These are phyloP conservation scores for Ruditapes philippinarum DNA, from an alignment of 1,140 invertebrate genomes.

Conservation along the genomic window DNA sequence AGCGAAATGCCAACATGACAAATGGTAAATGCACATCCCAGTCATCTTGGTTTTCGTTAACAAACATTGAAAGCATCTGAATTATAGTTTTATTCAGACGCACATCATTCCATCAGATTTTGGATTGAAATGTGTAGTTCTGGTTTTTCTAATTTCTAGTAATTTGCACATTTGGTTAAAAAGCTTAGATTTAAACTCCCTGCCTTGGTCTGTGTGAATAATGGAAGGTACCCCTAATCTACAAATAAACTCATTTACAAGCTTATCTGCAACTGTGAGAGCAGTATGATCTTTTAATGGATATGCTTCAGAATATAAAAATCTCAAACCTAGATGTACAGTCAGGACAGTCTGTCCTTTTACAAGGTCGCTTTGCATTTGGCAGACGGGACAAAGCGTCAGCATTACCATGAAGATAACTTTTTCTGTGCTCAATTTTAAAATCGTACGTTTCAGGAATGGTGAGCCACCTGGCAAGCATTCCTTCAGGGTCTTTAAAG, in stretches of 20 bases:
- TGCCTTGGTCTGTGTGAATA: slow-evolving; percentile 71
- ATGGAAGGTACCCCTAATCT: slow-evolving; percentile 66
- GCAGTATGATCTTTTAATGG: slow-evolving; percentile 68
- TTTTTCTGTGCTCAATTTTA: neutral
- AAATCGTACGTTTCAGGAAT: slow-evolving; percentile 18
- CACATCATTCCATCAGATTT: slow-evolving; percentile 72
- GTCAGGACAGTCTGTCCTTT: too few species aligned
- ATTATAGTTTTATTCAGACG: slow-evolving; percentile 71
- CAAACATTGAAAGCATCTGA: slow-evolving; percentile 57
- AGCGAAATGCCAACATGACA: slow-evolving; percentile 59
- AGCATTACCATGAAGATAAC: slow-evolving; percentile 34
- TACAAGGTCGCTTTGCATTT: too few species aligned
- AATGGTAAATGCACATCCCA: slow-evolving; percentile 65
- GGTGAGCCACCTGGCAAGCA: neutral
- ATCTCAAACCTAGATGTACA: too few species aligned
- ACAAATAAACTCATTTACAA: slow-evolving; percentile 62
- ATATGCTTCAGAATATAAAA: slow-evolving; percentile 67
- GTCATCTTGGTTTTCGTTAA: slow-evolving; percentile 49
- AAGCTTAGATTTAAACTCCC: slow-evolving; percentile 68
- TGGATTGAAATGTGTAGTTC: slow-evolving; percentile 72
- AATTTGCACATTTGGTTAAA: slow-evolving; percentile 66
- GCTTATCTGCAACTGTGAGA: slow-evolving; percentile 61
- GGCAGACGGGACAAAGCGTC: slow-evolving; percentile 13
- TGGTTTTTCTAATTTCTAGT: slow-evolving; percentile 66
- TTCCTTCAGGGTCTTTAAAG: slow-evolving; percentile 36